A percentile compares a stretch with the other conserved stretches of the same genome.
Conservation (phyloP, 2,888 invertebrate species). For the Lasioglossum figueresi region DNA sequence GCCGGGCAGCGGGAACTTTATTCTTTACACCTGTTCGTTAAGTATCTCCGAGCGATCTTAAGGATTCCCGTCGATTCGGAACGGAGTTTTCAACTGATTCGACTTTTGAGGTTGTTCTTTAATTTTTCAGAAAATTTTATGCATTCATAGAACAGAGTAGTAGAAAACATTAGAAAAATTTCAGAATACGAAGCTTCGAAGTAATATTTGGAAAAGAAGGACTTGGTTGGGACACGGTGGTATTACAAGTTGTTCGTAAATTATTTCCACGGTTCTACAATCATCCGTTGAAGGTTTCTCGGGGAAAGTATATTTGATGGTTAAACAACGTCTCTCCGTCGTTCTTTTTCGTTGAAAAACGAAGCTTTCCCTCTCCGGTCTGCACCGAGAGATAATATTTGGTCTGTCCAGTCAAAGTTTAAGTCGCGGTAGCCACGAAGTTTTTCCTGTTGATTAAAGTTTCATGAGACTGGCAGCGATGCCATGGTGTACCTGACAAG, state of each 20-base stretch:
- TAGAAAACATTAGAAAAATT: too few species aligned
- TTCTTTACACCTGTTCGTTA: slow-evolving; percentile 18
- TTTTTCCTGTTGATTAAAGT: slow-evolving; percentile 41
- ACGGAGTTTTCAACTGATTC: background rate
- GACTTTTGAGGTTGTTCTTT: background rate
- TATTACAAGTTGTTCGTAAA: background rate
- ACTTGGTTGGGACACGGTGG: background rate
- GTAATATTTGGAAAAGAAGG: background rate
- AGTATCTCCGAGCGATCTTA: slow-evolving; percentile 11
- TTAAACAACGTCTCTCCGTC: background rate
- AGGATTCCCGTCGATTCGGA: background rate
- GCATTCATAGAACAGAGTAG: too few species aligned
- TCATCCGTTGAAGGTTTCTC: background rate
- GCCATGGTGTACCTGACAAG: background rate
- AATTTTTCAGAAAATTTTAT: background rate
- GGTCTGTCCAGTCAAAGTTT: slow-evolving; percentile 47
- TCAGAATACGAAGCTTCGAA: background rate
- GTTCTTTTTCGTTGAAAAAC: background rate
- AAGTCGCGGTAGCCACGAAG: slow-evolving; percentile 25
- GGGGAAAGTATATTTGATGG: slow-evolving; percentile 8
- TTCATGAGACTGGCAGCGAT: slow-evolving; percentile 33
- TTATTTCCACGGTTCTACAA: background rate
- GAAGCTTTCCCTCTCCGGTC: slow-evolving; percentile 19
- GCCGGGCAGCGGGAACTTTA: background rate
- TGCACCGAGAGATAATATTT: slow-evolving; percentile 49